Base-by-base conservation (phyloP, 2,888 invertebrate genomes). In the Aleiodes testaceus region DNA sequence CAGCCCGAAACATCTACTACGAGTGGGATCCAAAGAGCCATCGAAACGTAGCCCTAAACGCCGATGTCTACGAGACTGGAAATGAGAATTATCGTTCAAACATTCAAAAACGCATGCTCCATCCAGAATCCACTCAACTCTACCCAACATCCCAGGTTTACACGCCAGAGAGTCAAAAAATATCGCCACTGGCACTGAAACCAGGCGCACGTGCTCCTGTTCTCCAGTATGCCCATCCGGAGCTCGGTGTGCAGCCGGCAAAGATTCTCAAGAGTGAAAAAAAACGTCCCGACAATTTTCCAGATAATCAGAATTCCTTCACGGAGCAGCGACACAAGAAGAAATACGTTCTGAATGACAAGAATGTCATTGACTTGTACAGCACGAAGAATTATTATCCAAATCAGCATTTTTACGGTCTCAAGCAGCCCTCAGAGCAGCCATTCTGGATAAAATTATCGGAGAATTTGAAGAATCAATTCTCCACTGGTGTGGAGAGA, bases 161-260 rank as follows among this genome's bases (percentile, higher is more conserved):
- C 80, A 91, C 91, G 0, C 89, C 92, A 0, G 91, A 90, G 72
- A 90, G 89, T 76, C 89, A 91, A 1, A 91, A 91, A 77, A 83
- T 89, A 49, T 90, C 91, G 4, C 88, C 89, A 0, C 88, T 91
- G 0, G 90, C 90, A 6, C 91, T 93, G 74, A 93, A 92, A 73
- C 92, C 93, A 78, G 92, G 93, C 36, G 92, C 92, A 0, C 88
- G 94, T 49, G 92, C 93, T 22, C 94, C 94, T 0, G 93, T 94
- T 2, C 88, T 94, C 0, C 94, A 94, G 80, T 94, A 94, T 80
- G 94, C 94, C 0, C 94, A 94, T 83, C 94, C 94, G 0, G 94
- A 94, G 79, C 86, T 94, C 4, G 94, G 94, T 12, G 92, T 93
- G 0, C 94, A 94, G 83, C 92, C 94, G 0, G 94, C 93, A 0